phyloP scores from a whole-genome alignment of 2,888 invertebrate species.

The Selenia dentaria region DNA sequence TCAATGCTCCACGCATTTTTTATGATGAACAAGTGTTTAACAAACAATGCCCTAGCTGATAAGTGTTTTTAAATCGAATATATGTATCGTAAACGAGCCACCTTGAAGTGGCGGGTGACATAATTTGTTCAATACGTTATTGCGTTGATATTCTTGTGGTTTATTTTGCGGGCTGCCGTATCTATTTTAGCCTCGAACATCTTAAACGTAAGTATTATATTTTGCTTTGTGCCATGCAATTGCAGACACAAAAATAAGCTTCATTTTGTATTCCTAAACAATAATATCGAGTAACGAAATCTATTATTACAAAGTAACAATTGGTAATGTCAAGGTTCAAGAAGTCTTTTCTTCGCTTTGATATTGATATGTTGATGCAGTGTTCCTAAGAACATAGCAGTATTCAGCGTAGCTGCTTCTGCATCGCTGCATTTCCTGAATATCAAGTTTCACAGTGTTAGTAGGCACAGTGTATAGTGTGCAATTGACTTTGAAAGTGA shows the following conservation, averaged over 20 bases:
- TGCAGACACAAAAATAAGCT: too few species aligned
- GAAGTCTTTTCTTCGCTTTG: conserved; percentile 19
- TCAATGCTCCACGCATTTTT: too few species aligned
- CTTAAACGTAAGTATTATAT: conserved; percentile 53
- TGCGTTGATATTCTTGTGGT: conserved; percentile 76
- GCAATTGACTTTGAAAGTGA: conserved; percentile 3
- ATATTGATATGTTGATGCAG: conserved; percentile 19
- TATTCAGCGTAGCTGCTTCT: conserved; percentile 12
- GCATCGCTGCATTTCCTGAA: conserved; percentile 12
- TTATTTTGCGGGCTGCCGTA: conserved; percentile 66
- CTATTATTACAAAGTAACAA: conserved; percentile 3
- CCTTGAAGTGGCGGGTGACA: conserved; percentile 51
- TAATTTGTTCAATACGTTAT: conserved; percentile 47
- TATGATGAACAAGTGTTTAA: too few species aligned
- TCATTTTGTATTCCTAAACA: too few species aligned
- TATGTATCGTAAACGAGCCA: conserved; percentile 35
- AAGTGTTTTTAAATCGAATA: conserved; percentile 21
- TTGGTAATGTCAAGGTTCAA: conserved; percentile 62
- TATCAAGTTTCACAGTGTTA: conserved; percentile 24
- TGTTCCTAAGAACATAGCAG: too few species aligned
- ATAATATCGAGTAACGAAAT: not conserved
- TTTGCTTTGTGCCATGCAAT: too few species aligned
- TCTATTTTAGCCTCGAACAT: conserved; percentile 67
- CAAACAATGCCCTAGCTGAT: not conserved
- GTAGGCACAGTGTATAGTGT: too few species aligned